phyloP scores from a whole-genome alignment of 2,113 vertebrate species.

The Calcarius ornatus region DNA sequence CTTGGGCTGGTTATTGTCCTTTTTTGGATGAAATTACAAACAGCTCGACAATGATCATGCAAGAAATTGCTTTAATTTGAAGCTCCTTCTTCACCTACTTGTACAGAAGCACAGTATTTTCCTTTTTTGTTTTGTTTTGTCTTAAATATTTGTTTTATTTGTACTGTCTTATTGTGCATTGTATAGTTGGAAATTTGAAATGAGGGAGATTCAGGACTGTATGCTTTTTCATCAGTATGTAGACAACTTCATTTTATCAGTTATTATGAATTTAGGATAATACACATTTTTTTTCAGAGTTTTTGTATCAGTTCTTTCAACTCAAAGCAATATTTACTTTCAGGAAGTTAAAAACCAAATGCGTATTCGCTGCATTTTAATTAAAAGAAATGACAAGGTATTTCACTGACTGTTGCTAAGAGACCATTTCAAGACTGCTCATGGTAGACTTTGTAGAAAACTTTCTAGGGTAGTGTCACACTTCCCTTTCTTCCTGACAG shows the following conservation, averaged over 20 bases:
- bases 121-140: neutral
- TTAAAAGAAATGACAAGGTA: neutral
- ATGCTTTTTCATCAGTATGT: neutral
- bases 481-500: neutral
- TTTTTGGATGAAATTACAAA: neutral
- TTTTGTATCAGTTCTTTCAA: neutral
- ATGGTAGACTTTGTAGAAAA: conserved; percentile 3
- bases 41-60: neutral
- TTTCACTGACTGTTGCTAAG: conserved; percentile 61
- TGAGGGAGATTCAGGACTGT: neutral
- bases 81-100: neutral
- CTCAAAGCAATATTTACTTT: neutral
- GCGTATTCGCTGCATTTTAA: neutral
- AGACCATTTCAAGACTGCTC: conserved; percentile 32
- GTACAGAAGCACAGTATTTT: neutral
- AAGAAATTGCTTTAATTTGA: neutral
- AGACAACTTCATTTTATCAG: neutral
- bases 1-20: neutral
- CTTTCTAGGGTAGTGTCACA: conserved; percentile 14
- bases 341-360: neutral
- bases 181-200: neutral
- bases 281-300: neutral
- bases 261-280: neutral
- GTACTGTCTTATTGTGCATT: neutral
- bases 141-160: neutral